Base-by-base conservation (phyloP, 2,113 vertebrate genomes). In the Carlito syrichta region DNA sequence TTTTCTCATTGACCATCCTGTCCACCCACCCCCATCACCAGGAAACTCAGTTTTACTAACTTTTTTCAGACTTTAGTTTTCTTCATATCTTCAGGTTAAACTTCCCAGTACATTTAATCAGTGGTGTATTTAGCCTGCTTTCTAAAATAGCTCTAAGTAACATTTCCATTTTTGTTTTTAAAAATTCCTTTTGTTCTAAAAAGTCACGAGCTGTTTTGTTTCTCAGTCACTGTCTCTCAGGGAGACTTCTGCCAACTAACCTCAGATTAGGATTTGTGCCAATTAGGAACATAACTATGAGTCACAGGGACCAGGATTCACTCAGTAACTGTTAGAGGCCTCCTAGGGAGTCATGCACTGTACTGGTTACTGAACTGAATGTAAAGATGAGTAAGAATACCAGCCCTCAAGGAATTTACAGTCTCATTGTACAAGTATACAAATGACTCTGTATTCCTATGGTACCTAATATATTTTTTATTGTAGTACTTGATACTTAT, bases 181-280 rank as follows among this genome's bases (percentile, higher is more conserved):
- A 20, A 5, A 81, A 40, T 85, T 71, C 32, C 20, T 74, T 78
- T 86, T 73, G 30, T 93, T 91, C 32, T 68, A 48, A 92, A 94
- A 78, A 94, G 66, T 48, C 45, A 30, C 2, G 3, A 63, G 27
- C 58, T 91, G 68, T 96, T 93, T 73, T 93, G 78, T 96, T 93
- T 89, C 56, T 73, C 14, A 35, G 20, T 82, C 4, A 2, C 16
- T 43, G 12, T 83, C n/a, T 84, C 71, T 88, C 68, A 48, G 27
- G 78, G 95, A 89, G 63, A 35, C 16, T 69, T 69, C 25, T 89
- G 81, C 79, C 79, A 91, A 10, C 48, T 86, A 82, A 69, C 48
- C 63, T 88, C 38, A 25, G 68, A 43, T 77, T 87, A 63, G 86
- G 48, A 58, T 52, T 71, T 82, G 79, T 95, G 91, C 79, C 88